Base-by-base conservation (phyloP, 2,888 invertebrate species). In the Meta bourneti region DNA sequence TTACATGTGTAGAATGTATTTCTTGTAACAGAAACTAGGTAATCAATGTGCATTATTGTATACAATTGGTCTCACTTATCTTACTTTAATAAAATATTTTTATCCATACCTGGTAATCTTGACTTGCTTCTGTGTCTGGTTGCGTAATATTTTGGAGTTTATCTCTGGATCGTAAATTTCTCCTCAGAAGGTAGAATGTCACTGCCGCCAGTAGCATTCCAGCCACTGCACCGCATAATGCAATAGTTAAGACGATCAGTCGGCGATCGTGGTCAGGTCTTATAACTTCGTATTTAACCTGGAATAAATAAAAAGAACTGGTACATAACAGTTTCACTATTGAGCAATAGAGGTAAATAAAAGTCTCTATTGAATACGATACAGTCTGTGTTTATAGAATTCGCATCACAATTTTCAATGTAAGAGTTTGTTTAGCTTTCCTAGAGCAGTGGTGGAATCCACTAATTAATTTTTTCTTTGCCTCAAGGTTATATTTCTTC, bases 121-220 rank as follows among this genome's bases (percentile, higher is more conserved):
- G 97, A 93, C 97, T 98, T 48, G 98, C 97, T 95, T 98, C 97
- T 9, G 97, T 97, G 94, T 98, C 98, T 0, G 96, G 96, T 79
- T 96, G 95, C 19, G 95, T 94, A 7, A 98, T 95, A n/a, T 97
- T 97, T 88, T 97, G 97, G 93, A 98, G 95, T 94, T 98, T 98
- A 93, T 97, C 97, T 93, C 97, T 96, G 20, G 97, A 96, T 93
- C 96, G 96, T 89, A 97, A 96, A 94, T 98, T 97, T 1, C 97
- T 96, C 93, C 97, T 96, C 88, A 98, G 96, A 82, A 98, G 95
- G 91, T 97, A 95, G 90, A 97, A 94, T 6, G 97, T 96, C 0
- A 96, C 96, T 1, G 97, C 96, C 71, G 95, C 95, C 7, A 96
- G 94, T 6, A 97, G 96, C 90, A 96, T 95, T 0, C 97, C 97